A percentile compares a stretch with the other conserved stretches of the same genome.
phyloP scores from a whole-genome alignment of 2,888 invertebrate species.

The Andrena bucephala region DNA sequence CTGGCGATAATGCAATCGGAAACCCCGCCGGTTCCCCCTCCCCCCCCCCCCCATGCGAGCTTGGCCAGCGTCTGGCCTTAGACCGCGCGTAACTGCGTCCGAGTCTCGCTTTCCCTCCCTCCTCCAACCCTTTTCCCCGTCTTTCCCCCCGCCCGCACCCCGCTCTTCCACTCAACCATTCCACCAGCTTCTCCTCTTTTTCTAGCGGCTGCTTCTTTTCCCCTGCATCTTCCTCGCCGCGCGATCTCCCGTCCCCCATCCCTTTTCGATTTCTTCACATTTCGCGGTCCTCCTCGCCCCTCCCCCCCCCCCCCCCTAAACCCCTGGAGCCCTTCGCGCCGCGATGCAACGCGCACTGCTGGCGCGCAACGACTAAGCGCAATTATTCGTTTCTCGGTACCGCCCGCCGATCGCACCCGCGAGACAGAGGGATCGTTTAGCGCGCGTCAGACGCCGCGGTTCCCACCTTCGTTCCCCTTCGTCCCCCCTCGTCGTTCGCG shows the following conservation, averaged over 20 bases:
- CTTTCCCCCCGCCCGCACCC: not conserved
- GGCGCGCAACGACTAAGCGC: conserved; percentile 33
- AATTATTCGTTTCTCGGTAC: conserved; percentile 33
- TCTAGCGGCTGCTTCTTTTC: conserved; percentile 2
- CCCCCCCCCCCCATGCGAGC: conserved; percentile 38
- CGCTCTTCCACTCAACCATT: not conserved
- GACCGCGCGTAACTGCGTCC: conserved; percentile 43
- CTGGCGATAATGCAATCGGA: conserved; percentile 64
- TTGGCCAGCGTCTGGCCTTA: conserved; percentile 48
- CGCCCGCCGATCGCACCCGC: conserved; percentile 13
- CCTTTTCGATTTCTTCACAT: conserved; percentile 26
- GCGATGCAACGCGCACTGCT: not conserved
- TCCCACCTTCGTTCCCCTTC: conserved; percentile 8
- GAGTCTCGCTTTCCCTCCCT: conserved; percentile 3
- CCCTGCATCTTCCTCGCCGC: conserved; percentile 8
- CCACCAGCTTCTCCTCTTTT: conserved; percentile 2
- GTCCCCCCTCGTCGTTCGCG: conserved; percentile 22
- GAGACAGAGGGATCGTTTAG: conserved; percentile 35
- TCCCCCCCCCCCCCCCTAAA: not conserved
- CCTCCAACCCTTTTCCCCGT: not conserved
- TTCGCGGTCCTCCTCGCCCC: not conserved
- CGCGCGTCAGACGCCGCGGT: conserved; percentile 42
- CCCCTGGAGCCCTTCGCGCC: not conserved
- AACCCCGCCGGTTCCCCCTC: conserved; percentile 43
- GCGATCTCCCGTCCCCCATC: not conserved